phyloP scores from a whole-genome alignment of 2,113 vertebrate species.

The Pelodiscus sinensis region DNA sequence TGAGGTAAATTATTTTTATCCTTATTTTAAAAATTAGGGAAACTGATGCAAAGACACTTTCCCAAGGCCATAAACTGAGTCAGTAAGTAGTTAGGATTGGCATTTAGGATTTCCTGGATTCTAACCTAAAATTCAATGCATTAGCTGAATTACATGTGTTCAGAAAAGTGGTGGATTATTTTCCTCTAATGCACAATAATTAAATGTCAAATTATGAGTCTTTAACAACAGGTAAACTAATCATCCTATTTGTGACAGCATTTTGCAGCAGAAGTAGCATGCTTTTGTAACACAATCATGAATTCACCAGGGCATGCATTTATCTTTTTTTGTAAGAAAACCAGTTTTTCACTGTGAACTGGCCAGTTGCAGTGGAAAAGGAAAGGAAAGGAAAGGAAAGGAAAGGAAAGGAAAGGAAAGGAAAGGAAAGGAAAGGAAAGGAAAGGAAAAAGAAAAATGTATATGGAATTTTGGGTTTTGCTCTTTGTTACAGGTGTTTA shows the following conservation, averaged over 20 bases:
- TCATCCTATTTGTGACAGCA: neutral
- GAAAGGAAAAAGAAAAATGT: neutral
- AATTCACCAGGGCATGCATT: accelerated
- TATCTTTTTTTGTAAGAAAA: neutral
- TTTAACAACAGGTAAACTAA: neutral
- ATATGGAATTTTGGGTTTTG: neutral
- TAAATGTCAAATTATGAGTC: neutral
- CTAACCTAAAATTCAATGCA: neutral
- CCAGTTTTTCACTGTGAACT: neutral
- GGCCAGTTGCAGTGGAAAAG: neutral
- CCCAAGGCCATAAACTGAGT: neutral
- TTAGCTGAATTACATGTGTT: accelerated
- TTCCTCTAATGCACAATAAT: neutral
- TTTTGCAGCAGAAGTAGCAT: accelerated
- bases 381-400: too few relatives aligned
- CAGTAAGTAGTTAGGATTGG: neutral
- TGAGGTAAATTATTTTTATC: neutral
- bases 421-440: too few relatives aligned
- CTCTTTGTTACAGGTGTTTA: neutral
- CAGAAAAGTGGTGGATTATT: neutral
- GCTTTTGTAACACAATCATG: neutral
- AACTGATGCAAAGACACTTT: neutral
- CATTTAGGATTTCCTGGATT: neutral
- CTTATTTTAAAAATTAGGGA: neutral
- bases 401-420: too few relatives aligned